Percentiles rank a stretch among this genome's conserved stretches.
Evolutionary conservation across 64 coral and sea anemone genomes (phyloP).

Genomic region (Catalaphyllia jardinei): DNA sequence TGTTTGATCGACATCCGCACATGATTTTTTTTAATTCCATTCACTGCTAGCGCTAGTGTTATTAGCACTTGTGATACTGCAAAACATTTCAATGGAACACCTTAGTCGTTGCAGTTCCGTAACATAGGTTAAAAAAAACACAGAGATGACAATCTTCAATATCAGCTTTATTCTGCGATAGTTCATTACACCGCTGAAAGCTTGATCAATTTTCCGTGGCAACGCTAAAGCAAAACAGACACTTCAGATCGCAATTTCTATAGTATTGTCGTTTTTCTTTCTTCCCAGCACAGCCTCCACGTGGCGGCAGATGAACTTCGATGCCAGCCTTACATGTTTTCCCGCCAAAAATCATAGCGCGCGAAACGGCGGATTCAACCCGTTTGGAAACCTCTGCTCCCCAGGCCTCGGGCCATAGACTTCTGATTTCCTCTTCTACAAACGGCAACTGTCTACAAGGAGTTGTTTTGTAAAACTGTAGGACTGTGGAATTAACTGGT

Average conservation of each 20-base stretch:
- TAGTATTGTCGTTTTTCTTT: not conserved
- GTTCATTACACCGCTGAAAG: not conserved
- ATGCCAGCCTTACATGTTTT: slow-evolving; percentile 29
- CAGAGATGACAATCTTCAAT: not conserved
- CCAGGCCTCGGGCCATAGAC: slow-evolving; percentile 8
- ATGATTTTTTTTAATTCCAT: too few species aligned
- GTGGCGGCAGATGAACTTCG: slow-evolving; percentile 20
- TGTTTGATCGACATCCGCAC: too few species aligned
- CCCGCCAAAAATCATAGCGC: not conserved
- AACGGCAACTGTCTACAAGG: not conserved
- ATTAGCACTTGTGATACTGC: too few species aligned
- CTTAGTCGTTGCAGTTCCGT: too few species aligned
- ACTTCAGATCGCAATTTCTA: not conserved
- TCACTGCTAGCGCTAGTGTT: too few species aligned
- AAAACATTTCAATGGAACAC: too few species aligned
- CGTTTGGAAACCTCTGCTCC: slow-evolving; percentile 19
- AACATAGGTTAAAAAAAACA: not conserved
- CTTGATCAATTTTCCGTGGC: not conserved
- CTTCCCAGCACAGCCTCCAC: not conserved
- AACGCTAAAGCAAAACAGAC: slow-evolving; percentile 16
- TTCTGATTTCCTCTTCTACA: slow-evolving; percentile 6
- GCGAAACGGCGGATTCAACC: slow-evolving; percentile 17
- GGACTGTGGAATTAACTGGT: not conserved
- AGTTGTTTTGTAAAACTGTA: slow-evolving; percentile 31
- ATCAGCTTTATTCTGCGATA: not conserved